Base-by-base conservation (phyloP, 1,140 invertebrate species). In the Zaprionus vittiger region DNA sequence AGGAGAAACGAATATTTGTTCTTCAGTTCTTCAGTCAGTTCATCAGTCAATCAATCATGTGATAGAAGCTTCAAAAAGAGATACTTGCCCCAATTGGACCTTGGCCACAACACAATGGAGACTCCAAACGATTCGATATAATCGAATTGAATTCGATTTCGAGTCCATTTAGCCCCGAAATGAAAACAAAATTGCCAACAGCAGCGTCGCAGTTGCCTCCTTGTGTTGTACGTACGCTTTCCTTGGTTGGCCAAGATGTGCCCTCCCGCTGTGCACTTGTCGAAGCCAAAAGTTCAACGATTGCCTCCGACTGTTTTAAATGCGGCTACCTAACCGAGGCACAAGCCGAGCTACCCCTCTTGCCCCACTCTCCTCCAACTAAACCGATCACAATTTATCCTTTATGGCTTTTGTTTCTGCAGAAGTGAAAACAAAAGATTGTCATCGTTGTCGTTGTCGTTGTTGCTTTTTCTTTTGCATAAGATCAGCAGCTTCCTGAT, bases 371-470 rank as follows among this genome's bases (percentile, higher is more conserved):
- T 17, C 57, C 47, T 34, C 44, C 62, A 14, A n/a, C 41, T 17
- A 47, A 47, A 7, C n/a, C 55, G 22, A 41, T 74, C 80, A 86
- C 83, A 89, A 87, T 83, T 87, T 87, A 87, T 87, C 81, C 83
- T 89, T 87, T 89, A 87, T 87, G 85, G 81, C 84, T 84, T 87
- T 89, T 89, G 71, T 87, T 91, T 92, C 85, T 77, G 75, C 81
- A 91, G 86, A 91, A 91, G 83, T 91, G 83, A 91, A 91, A 91
- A 91, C 86, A 86, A 91, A 91, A 91, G 87, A 91, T 91, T 91
- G 89, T 90, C 89, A 91, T 89, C 87, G 69, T 9, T 47, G 65
- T 54, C 61, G 49, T 47, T 57, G 64, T 26, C 14, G 12, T 20
- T 37, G 38, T 44, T 67, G 17, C 20, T 34, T 60, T 60, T 71